These are phyloP conservation scores for Tor tambroides DNA, from an alignment of 2,113 vertebrate genomes.

Conservation along the genomic window DNA sequence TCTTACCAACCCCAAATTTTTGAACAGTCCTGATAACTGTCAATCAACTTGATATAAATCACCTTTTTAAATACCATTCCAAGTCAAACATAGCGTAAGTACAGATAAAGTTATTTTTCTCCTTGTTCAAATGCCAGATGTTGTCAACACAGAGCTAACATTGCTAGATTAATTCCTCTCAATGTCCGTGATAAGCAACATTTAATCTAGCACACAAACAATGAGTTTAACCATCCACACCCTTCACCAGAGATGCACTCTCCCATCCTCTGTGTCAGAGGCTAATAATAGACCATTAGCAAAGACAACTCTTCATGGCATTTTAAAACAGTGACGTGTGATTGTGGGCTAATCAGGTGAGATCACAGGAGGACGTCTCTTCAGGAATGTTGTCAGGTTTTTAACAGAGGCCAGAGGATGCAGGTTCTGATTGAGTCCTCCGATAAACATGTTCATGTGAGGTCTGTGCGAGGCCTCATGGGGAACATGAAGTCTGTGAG, in stretches of 20 bases:
- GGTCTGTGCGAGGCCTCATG: background rate
- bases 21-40: too few species aligned
- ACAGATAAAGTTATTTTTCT: background rate
- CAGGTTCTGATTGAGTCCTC: slow-evolving; percentile 18
- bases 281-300: slow-evolving; percentile 11
- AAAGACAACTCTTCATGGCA: background rate
- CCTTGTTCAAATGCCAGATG: background rate
- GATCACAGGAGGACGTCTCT: slow-evolving; percentile 8
- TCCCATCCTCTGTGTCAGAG: background rate
- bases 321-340: background rate
- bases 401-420: background rate
- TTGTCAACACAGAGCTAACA: background rate
- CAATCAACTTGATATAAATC: too few species aligned
- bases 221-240: background rate
- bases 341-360: background rate
- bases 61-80: too few species aligned
- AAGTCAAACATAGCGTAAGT: too few species aligned
- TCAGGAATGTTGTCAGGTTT: background rate
- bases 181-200: slow-evolving; percentile 1
- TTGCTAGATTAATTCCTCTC: background rate
- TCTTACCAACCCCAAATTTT: too few species aligned
- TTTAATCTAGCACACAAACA: background rate
- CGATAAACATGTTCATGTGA: slow-evolving; percentile 40
- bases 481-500: background rate
- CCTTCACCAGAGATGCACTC: background rate